Conservation (phyloP, 2,797 vertebrate species). For the Alcedo quadribrachys region DNA sequence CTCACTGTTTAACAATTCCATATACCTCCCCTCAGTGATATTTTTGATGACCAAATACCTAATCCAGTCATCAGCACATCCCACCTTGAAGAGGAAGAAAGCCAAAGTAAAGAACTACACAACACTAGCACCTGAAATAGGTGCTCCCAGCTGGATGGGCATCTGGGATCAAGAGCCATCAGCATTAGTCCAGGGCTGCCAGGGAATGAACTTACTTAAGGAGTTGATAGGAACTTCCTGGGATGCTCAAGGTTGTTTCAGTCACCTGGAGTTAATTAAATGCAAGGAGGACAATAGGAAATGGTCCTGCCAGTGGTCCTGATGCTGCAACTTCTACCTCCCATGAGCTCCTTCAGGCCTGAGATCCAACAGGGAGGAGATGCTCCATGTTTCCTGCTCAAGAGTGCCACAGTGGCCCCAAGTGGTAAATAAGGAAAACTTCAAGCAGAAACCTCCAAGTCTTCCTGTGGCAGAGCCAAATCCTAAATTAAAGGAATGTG, state of each 20-base stretch:
- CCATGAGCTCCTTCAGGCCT: neutral
- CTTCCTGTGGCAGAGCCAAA: neutral
- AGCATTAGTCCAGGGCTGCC: neutral
- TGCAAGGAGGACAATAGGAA: neutral
- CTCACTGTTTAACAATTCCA: neutral
- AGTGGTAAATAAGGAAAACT: conserved; percentile 36
- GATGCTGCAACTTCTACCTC: neutral
- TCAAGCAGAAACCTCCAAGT: conserved; percentile 6
- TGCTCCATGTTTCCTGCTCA: conserved; percentile 1
- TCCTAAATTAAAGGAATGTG: conserved; percentile 55
- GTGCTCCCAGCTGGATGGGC: neutral
- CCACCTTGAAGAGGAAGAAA: neutral
- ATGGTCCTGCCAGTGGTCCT: neutral
- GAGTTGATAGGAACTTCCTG: neutral
- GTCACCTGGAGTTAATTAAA: neutral
- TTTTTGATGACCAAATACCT: neutral
- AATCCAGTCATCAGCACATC: neutral
- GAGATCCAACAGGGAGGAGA: neutral
- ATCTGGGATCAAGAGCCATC: neutral
- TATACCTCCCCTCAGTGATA: neutral
- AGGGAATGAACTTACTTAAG: neutral
- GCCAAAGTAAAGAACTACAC: neutral
- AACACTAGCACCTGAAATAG: neutral
- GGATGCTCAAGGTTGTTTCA: neutral
- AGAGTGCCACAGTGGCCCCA: conserved; percentile 67